Base-by-base conservation (phyloP, 2,113 vertebrate species). In the Potamarius usumacintae region DNA sequence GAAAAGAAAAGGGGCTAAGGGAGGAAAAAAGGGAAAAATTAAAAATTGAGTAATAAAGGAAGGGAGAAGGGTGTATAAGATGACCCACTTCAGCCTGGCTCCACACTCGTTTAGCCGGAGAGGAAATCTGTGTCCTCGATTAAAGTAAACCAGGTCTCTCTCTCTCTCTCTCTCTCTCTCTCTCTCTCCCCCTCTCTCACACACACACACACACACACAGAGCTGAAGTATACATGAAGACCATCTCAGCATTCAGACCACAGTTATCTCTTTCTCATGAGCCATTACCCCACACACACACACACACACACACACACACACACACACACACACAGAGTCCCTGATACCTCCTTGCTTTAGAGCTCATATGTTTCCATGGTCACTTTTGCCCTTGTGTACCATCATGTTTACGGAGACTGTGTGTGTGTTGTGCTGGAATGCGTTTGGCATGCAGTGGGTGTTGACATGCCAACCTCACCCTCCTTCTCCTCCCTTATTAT, bases 381-480 rank as follows among this genome's bases (percentile, higher is more conserved):
- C 18, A 0, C 17, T 53, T 76, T 85, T 12, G 5, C 30, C 67
- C 27, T 71, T 30, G 27, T 34, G 50, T 71, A 27, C 60, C 22
- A n/a, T 50, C 60, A 65, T 67, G 48, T 83, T 69, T 30, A 81
- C n/a, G 42, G 27, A 48, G 62, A 20, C 62, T 50, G 77, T 55
- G 30, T 71, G 18, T 50, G 84, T 65, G 65, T 50, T 53, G 67
- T n/a, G 77, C 83, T 90, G 80, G 91, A 92, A 90, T 89, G 90
- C 65, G 60, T 62, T 84, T 67, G 85, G 77, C 83, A 83, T 57
- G 83, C 78, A 12, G 72, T 85, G 52, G 85, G 87, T 62, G 86
- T 34, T 15, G 22, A 71, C 82, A 80, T 71, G 82, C 89, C 77
- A 85, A 81, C 67, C 48, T 65, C 55, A 71, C 65, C 78, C 72